Evolutionary conservation across 2,797 vertebrate genomes (phyloP).

Genomic region (Philypnodon macrostomus): DNA sequence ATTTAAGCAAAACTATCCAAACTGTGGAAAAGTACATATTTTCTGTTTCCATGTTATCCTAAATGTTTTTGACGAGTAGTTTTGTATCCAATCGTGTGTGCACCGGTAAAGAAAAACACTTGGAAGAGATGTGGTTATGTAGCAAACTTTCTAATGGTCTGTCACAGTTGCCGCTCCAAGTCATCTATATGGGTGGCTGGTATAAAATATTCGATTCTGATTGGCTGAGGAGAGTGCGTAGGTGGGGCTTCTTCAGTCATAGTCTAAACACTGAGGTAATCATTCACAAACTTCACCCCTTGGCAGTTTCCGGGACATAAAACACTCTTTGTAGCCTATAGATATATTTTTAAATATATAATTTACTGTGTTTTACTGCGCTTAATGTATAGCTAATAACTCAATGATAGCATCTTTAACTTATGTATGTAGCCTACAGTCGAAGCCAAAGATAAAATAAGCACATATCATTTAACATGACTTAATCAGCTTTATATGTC

Average conservation of each 20-base stretch:
- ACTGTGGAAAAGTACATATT: slow-evolving; percentile 56
- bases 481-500: background rate
- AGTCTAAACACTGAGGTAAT: slow-evolving; percentile 12
- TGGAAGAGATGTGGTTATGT: slow-evolving; percentile 11
- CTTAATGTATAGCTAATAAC: too few species aligned
- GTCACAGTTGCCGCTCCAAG: slow-evolving; percentile 57
- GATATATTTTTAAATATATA: background rate
- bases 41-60: slow-evolving; percentile 74
- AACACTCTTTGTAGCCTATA: background rate
- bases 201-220: slow-evolving; percentile 64
- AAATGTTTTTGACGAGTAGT: slow-evolving; percentile 19
- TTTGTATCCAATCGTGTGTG: slow-evolving; percentile 41
- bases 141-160: slow-evolving; percentile 59
- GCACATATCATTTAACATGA: too few species aligned
- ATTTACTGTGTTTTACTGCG: too few species aligned
- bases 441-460: too few species aligned
- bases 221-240: slow-evolving; percentile 59
- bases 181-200: slow-evolving; percentile 72
- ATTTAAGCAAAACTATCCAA: slow-evolving; percentile 69
- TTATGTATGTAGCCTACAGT: too few species aligned
- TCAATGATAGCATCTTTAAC: too few species aligned
- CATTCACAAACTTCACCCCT: slow-evolving; percentile 27
- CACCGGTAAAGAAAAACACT: background rate
- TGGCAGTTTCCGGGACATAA: background rate
- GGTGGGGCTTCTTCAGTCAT: slow-evolving; percentile 50